phyloP scores from a whole-genome alignment of 2,113 vertebrate species.

The Alosa alosa region DNA sequence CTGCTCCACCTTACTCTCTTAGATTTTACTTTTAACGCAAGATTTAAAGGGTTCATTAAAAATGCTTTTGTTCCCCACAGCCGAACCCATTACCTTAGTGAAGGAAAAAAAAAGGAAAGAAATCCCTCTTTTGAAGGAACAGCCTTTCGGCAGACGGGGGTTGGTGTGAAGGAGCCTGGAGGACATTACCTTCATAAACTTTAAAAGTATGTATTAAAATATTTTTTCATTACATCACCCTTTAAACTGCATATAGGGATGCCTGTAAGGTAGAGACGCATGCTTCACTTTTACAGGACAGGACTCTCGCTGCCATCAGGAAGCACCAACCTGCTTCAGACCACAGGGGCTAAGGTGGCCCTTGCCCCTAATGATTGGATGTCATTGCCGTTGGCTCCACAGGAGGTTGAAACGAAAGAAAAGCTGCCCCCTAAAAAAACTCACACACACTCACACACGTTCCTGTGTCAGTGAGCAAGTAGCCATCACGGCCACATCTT shows the following conservation, averaged over 20 bases:
- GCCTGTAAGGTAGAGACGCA: neutral
- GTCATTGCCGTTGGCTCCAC: neutral
- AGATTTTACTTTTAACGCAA: slow-evolving; percentile 46
- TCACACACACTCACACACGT: neutral
- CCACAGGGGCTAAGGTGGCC: neutral
- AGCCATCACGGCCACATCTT: slow-evolving; percentile 30
- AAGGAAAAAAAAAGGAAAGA: slow-evolving; percentile 26
- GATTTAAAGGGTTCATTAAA: slow-evolving; percentile 55
- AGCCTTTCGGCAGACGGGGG: slow-evolving; percentile 33
- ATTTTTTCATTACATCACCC: slow-evolving; percentile 31
- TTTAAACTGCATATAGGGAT: slow-evolving; percentile 30
- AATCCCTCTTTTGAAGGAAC: slow-evolving; percentile 47
- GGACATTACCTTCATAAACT: slow-evolving; percentile 33
- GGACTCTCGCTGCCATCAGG: neutral
- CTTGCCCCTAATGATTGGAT: neutral
- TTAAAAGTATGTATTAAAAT: slow-evolving; percentile 34
- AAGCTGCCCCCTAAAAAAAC: neutral
- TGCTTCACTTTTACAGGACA: neutral
- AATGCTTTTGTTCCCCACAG: neutral
- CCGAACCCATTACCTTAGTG: neutral
- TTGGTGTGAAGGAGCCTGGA: slow-evolving; percentile 23
- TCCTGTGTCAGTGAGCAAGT: neutral
- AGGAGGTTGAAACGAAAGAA: neutral
- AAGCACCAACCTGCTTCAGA: neutral
- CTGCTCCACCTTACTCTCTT: slow-evolving; percentile 33